phyloP scores from a whole-genome alignment of 1,140 invertebrate genomes.

The Drosophila tropicalis region DNA sequence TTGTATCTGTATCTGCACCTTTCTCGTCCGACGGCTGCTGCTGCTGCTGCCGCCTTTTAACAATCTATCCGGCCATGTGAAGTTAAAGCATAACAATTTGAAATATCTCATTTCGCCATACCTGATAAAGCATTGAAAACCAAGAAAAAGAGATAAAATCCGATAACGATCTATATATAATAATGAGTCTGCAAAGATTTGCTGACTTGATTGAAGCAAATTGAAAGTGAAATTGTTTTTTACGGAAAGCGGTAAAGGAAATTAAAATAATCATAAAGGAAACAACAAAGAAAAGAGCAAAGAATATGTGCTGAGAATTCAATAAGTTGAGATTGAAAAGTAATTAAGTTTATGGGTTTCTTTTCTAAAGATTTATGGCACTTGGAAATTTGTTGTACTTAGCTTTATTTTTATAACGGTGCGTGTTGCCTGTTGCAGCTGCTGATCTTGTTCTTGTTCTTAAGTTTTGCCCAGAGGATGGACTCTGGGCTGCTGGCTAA shows the following conservation, averaged over 20 bases:
- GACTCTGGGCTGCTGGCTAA: constrained; percentile 50
- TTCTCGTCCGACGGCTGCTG: constrained; percentile 25
- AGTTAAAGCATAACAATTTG: constrained; percentile 22
- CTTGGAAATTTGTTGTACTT: constrained; percentile 39
- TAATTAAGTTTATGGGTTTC: constrained; percentile 6
- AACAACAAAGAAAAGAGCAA: not conserved
- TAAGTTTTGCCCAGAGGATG: constrained; percentile 35
- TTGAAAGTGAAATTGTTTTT: constrained; percentile 49
- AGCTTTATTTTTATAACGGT: constrained; percentile 58
- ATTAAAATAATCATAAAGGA: not conserved
- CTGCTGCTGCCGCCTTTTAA: constrained; percentile 23
- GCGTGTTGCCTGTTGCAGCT: constrained; percentile 42
- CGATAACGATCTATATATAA: constrained; percentile 46
- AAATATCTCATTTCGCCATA: constrained; percentile 36
- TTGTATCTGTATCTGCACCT: constrained; percentile 13
- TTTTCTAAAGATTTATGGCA: constrained; percentile 21
- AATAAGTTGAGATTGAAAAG: not conserved
- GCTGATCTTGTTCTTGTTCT: constrained; percentile 42
- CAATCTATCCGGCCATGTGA: constrained; percentile 55
- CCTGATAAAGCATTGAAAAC: constrained; percentile 44
- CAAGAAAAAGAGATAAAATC: not conserved
- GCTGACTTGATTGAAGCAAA: constrained; percentile 43
- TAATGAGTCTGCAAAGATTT: constrained; percentile 35
- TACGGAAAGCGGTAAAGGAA: constrained; percentile 39
- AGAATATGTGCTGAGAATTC: not conserved